Percentiles rank a stretch among this genome's conserved stretches.
Conservation (phyloP, 2,888 invertebrate genomes). For the Ophion ventricosus region DNA sequence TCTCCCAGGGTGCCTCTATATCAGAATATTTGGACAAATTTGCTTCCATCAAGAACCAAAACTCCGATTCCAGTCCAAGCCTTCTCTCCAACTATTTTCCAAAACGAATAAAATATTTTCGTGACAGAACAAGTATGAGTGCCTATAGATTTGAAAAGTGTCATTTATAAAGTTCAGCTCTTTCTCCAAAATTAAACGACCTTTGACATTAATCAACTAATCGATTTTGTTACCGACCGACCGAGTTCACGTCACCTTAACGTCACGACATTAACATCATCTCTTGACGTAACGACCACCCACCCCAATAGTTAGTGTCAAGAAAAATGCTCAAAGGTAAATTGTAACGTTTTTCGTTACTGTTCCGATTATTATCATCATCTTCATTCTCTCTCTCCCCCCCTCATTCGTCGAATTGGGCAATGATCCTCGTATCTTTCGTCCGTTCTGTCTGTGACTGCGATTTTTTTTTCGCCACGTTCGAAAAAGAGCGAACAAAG, state of each 20-base stretch:
- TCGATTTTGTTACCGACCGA: not conserved
- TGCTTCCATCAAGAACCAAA: too few relatives aligned
- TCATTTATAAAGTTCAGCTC: not conserved
- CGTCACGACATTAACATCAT: not conserved
- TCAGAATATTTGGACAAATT: too few relatives aligned
- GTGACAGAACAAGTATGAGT: too few relatives aligned
- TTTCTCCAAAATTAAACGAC: not conserved
- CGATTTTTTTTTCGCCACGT: slow-evolving; percentile 26
- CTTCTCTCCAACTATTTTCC: too few relatives aligned
- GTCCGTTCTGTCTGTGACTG: not conserved
- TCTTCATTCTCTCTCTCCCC: not conserved
- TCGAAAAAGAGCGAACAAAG: slow-evolving; percentile 65
- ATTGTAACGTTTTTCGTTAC: not conserved
- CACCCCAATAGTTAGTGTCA: not conserved
- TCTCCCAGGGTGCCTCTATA: too few relatives aligned
- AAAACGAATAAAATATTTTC: too few relatives aligned
- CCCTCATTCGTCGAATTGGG: not conserved
- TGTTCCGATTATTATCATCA: not conserved
- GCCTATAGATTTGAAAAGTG: too few relatives aligned
- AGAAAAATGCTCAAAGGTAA: not conserved
- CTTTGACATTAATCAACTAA: not conserved
- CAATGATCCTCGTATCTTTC: slow-evolving; percentile 55
- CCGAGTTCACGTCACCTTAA: not conserved
- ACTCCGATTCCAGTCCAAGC: too few relatives aligned
- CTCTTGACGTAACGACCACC: not conserved